A percentile compares a stretch with the other conserved stretches of the same genome.
These are phyloP conservation scores for Tupaia tana DNA, from an alignment of 2,113 vertebrate genomes.

Conservation along the genomic window DNA sequence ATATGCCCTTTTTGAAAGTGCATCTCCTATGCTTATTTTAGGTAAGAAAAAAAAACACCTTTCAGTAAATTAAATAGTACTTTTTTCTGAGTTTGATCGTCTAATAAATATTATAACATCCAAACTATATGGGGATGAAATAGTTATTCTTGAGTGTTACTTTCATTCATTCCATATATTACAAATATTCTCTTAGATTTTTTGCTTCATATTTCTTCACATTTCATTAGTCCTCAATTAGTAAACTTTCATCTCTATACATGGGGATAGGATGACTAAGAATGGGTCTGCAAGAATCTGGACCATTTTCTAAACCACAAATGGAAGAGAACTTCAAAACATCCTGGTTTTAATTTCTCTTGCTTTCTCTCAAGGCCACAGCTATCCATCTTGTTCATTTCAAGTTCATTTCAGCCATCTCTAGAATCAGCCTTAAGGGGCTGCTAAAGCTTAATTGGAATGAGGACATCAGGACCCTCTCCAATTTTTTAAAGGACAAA, in stretches of 20 bases:
- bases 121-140: neutral
- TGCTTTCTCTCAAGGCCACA: neutral
- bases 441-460: conserved; percentile 67
- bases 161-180: neutral
- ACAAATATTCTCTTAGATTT: neutral
- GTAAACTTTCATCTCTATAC: neutral
- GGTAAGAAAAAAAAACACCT: neutral
- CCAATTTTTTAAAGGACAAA: conserved; percentile 43
- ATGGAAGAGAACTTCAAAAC: neutral
- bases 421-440: conserved; percentile 51
- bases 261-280: neutral
- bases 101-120: conserved; percentile 31
- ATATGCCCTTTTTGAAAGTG: neutral
- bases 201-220: conserved; percentile 13
- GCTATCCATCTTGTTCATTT: conserved; percentile 55
- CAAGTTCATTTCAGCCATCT: conserved; percentile 44
- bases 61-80: neutral
- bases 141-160: neutral
- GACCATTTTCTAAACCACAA: conserved; percentile 45
- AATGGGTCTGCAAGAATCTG: conserved; percentile 24
- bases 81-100: neutral
- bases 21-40: neutral
- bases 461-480: conserved; percentile 54
- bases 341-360: conserved; percentile 46
- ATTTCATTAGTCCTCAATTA: neutral